phyloP scores from a whole-genome alignment of 2,113 vertebrate species.

The Callorhinus ursinus region DNA sequence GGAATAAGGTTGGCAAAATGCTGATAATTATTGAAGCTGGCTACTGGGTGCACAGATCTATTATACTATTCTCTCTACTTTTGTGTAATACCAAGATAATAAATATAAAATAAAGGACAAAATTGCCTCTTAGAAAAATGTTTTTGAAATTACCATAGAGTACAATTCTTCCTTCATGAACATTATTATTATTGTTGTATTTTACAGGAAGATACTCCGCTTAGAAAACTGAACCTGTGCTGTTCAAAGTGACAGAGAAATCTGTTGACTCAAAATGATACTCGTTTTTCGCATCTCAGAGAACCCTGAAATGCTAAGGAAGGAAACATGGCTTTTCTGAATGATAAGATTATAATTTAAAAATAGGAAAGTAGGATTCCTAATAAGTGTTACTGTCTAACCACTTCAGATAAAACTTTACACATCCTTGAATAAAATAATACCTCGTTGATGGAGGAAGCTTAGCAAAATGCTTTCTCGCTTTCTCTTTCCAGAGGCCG shows the following conservation, averaged over 20 bases:
- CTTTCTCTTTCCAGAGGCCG: constrained; percentile 89
- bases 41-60: not conserved
- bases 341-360: not conserved
- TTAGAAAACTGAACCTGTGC: constrained; percentile 8
- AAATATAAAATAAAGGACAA: not conserved
- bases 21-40: not conserved
- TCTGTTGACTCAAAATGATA: not conserved
- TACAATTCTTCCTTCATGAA: constrained; percentile 3
- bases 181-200: not conserved
- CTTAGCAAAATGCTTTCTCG: not conserved
- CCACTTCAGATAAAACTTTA: not conserved
- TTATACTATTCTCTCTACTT: not conserved
- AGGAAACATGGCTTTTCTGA: not conserved
- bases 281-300: not conserved
- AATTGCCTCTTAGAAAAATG: not conserved
- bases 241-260: constrained; percentile 14
- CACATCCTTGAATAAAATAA: constrained; percentile 57
- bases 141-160: not conserved
- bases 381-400: constrained; percentile 62
- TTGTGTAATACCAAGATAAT: not conserved
- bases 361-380: constrained; percentile 58
- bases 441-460: constrained; percentile 43
- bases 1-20: not conserved
- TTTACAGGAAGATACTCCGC: not conserved
- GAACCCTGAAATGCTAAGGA: constrained; percentile 25